phyloP scores from a whole-genome alignment of 2,888 invertebrate genomes.

The Spilarctia lutea region DNA sequence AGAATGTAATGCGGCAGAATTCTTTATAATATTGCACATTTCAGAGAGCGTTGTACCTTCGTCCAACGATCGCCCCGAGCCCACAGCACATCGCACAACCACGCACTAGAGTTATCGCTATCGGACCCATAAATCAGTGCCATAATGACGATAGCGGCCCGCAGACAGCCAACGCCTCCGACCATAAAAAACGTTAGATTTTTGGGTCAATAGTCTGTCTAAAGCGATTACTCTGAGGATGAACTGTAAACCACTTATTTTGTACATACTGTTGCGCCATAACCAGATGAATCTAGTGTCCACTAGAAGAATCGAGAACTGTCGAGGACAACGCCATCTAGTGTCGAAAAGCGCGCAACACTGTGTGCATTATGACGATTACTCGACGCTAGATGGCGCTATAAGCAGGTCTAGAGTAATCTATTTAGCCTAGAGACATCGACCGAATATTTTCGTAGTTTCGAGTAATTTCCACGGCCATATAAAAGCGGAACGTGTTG shows the following conservation, averaged over 20 bases:
- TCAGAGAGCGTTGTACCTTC: background rate
- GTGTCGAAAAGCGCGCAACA: too few species aligned
- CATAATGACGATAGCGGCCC: slow-evolving; percentile 14
- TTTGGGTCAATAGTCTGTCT: slow-evolving; percentile 14
- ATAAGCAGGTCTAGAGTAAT: too few species aligned
- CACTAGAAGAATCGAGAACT: too few species aligned
- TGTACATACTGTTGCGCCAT: too few species aligned
- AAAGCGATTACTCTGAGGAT: slow-evolving; percentile 1
- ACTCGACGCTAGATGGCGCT: too few species aligned
- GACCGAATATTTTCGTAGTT: too few species aligned
- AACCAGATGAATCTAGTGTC: too few species aligned
- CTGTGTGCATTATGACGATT: too few species aligned
- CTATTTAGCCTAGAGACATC: too few species aligned
- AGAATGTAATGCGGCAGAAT: background rate
- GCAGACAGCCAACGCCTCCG: slow-evolving; percentile 13
- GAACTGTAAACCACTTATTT: slow-evolving; percentile 9
- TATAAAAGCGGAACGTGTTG: too few species aligned
- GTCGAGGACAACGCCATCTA: too few species aligned
- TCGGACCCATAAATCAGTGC: slow-evolving; percentile 15
- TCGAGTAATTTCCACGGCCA: too few species aligned
- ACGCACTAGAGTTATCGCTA: slow-evolving; percentile 9
- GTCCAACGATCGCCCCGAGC: slow-evolving; percentile 1
- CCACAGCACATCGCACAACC: background rate
- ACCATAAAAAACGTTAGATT: slow-evolving; percentile 12
- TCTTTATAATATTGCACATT: background rate